phyloP scores from a whole-genome alignment of 2,888 invertebrate species.

The Eristalinus aeneus region DNA sequence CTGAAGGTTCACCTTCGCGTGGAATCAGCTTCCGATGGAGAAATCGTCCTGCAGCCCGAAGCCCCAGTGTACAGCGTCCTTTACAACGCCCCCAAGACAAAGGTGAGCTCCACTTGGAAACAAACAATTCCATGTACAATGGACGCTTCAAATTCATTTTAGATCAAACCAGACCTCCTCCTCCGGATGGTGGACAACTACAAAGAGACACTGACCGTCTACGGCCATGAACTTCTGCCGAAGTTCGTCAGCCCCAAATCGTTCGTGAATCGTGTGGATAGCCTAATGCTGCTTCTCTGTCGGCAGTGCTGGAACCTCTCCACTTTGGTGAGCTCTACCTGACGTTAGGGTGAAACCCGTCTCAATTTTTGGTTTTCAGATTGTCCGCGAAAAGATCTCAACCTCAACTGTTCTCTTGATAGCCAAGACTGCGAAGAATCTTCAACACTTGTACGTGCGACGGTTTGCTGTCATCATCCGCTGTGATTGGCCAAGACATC shows the following conservation, averaged over 20 bases:
- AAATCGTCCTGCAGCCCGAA: conserved; percentile 85
- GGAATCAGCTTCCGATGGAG: conserved; percentile 83
- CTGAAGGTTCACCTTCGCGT: conserved; percentile 87
- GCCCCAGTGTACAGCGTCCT: conserved; percentile 86
- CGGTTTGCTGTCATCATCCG: conserved; percentile 87
- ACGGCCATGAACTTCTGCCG: conserved; percentile 86
- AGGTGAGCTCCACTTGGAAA: conserved; percentile 78
- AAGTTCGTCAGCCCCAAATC: conserved; percentile 85
- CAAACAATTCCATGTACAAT: background rate
- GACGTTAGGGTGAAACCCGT: background rate
- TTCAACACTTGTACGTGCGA: conserved; percentile 85
- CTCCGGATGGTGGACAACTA: conserved; percentile 84
- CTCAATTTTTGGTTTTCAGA: conserved; percentile 79
- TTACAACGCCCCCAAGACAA: conserved; percentile 84
- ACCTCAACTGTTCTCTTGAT: conserved; percentile 88
- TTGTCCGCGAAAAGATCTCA: conserved; percentile 88
- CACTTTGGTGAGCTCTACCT: conserved; percentile 83
- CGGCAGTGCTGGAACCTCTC: conserved; percentile 85
- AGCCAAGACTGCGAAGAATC: conserved; percentile 84
- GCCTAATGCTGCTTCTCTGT: conserved; percentile 85
- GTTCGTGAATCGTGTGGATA: conserved; percentile 87
- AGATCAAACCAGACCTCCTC: conserved; percentile 82
- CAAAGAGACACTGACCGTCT: conserved; percentile 84
- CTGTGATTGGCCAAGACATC: conserved; percentile 86
- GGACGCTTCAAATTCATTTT: conserved; percentile 12